These are phyloP conservation scores for Mermis nigrescens DNA, from an alignment of 2,888 invertebrate species.

Conservation along the genomic window DNA sequence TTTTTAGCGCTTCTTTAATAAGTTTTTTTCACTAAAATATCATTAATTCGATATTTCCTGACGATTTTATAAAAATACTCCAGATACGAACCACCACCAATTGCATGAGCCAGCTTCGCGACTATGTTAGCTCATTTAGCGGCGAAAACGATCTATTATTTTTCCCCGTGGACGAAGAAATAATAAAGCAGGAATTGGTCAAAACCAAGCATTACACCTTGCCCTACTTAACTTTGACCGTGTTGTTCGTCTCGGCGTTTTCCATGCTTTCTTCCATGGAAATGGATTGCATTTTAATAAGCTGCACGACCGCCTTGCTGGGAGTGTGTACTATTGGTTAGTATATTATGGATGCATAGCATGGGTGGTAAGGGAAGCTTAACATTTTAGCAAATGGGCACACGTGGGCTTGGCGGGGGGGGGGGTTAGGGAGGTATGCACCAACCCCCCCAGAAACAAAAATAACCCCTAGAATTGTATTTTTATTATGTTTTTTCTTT, in stretches of 20 bases:
- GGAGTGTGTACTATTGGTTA: slow-evolving; percentile 1
- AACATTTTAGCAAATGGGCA: no score
- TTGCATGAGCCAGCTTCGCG: not conserved
- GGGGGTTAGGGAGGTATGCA: no score
- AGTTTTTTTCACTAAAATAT: no score
- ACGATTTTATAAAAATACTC: no score
- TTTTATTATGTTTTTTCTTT: no score
- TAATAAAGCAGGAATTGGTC: not conserved
- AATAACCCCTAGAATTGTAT: no score
- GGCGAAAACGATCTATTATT: not conserved
- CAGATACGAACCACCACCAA: not conserved
- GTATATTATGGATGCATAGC: no score
- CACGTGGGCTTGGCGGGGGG: no score
- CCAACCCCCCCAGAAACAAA: no score
- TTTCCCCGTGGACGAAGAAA: not conserved
- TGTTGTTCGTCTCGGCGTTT: not conserved
- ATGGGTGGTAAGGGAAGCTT: no score
- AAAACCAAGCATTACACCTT: slow-evolving; percentile 2
- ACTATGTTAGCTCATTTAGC: not conserved
- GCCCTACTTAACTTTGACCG: not conserved
- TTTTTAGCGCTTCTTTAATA: no score
- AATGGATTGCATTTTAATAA: not conserved
- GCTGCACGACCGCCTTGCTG: not conserved
- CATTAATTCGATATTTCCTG: no score
- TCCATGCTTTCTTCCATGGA: not conserved